A percentile compares a stretch with the other conserved stretches of the same genome.
Conservation (phyloP, 2,888 invertebrate species). For the Nephrotoma flavescens region DNA sequence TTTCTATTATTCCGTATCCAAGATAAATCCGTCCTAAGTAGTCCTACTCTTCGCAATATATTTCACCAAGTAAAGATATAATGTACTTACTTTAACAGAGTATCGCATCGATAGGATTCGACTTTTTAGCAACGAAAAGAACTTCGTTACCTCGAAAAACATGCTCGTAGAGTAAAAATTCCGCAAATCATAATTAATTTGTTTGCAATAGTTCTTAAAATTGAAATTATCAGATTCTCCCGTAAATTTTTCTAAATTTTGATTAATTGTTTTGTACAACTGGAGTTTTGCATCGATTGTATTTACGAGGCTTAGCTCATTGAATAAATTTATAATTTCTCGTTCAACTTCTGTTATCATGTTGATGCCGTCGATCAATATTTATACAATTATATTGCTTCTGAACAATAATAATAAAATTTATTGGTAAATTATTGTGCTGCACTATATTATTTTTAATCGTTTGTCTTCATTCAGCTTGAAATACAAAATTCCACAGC, state of each 20-base stretch:
- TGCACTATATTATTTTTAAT: background rate
- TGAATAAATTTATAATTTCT: background rate
- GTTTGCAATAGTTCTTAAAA: constrained; percentile 1
- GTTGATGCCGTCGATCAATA: background rate
- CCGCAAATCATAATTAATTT: background rate
- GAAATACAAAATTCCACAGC: background rate
- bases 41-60: background rate
- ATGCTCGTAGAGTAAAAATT: background rate
- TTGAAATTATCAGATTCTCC: background rate
- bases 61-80: background rate
- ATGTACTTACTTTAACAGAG: background rate
- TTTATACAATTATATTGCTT: background rate
- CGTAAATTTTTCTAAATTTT: background rate
- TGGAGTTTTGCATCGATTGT: background rate
- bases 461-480: background rate
- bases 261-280: background rate
- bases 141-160: background rate
- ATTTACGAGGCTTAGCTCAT: background rate
- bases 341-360: constrained; percentile 3
- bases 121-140: background rate
- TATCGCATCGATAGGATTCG: background rate
- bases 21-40: background rate
- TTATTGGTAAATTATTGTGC: background rate
- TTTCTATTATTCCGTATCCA: background rate
- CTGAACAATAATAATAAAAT: background rate